phyloP scores from a whole-genome alignment of 2,888 invertebrate genomes.

The Drosophila suboccidentalis region DNA sequence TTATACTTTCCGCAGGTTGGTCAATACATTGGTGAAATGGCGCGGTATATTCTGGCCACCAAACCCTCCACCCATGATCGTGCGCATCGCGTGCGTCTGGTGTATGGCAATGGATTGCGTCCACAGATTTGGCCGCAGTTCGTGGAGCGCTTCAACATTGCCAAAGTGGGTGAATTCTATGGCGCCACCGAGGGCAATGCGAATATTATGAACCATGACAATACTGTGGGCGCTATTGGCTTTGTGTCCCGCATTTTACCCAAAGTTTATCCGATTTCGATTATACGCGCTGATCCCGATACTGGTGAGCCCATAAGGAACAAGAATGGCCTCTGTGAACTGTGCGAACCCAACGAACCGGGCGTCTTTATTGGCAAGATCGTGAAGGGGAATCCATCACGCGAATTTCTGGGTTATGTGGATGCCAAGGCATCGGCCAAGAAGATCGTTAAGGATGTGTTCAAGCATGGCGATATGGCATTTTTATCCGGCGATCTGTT shows the following conservation, averaged over 20 bases:
- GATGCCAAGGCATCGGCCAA: slow-evolving; percentile 95
- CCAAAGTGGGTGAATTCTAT: slow-evolving; percentile 95
- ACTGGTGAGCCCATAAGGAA: slow-evolving; percentile 96
- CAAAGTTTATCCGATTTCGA: slow-evolving; percentile 95
- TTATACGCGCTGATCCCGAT: slow-evolving; percentile 94
- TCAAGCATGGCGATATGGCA: slow-evolving; percentile 94
- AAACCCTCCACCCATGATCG: slow-evolving; percentile 89
- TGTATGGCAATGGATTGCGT: slow-evolving; percentile 97
- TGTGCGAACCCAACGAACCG: slow-evolving; percentile 91
- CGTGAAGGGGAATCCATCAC: slow-evolving; percentile 92
- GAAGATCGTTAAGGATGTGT: slow-evolving; percentile 95
- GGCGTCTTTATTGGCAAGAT: slow-evolving; percentile 99
- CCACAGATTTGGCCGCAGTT: slow-evolving; percentile 97
- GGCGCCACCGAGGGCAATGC: slow-evolving; percentile 99
- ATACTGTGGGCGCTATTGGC: slow-evolving; percentile 96
- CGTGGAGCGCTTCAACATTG: slow-evolving; percentile 93
- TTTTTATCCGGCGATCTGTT: slow-evolving; percentile 97
- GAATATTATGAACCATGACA: slow-evolving; percentile 97
- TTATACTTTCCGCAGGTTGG: slow-evolving; percentile 88
- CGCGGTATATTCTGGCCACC: slow-evolving; percentile 93
- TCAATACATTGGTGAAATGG: slow-evolving; percentile 97
- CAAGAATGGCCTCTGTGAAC: slow-evolving; percentile 92
- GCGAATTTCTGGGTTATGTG: slow-evolving; percentile 98
- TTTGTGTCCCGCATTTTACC: slow-evolving; percentile 96
- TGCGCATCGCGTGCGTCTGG: slow-evolving; percentile 90